A percentile compares a stretch with the other conserved stretches of the same genome.
Conservation (phyloP, 2,888 invertebrate species). For the Acrobeloides nanus region DNA sequence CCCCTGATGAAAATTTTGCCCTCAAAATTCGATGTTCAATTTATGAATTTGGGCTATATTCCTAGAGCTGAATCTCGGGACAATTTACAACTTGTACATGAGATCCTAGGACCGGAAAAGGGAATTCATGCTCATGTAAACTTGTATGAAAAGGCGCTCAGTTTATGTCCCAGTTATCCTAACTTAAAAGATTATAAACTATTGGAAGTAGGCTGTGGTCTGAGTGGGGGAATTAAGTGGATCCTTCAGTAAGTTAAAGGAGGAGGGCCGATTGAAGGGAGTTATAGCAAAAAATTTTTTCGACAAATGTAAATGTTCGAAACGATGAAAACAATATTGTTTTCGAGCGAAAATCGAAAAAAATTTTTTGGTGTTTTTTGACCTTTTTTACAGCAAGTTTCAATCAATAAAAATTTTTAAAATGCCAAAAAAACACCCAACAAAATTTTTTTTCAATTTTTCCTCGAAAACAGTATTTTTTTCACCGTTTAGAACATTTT, state of each 20-base stretch:
- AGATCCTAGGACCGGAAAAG: conserved; percentile 2
- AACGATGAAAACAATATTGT: too few relatives aligned
- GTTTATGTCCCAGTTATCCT: conserved; percentile 33
- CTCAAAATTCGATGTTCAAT: conserved; percentile 26
- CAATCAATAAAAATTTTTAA: too few relatives aligned
- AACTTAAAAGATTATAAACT: conserved; percentile 22
- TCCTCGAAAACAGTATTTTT: too few relatives aligned
- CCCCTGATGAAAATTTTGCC: conserved; percentile 29
- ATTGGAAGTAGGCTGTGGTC: conserved; percentile 45
- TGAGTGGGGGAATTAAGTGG: conserved; percentile 37
- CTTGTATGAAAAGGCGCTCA: conserved; percentile 40
- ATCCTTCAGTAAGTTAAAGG: conserved; percentile 31
- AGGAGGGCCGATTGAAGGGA: too few relatives aligned
- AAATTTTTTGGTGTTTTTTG: too few relatives aligned
- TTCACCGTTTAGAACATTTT: too few relatives aligned
- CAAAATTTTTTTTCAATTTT: too few relatives aligned
- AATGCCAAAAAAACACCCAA: too few relatives aligned
- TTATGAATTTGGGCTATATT: conserved; percentile 42
- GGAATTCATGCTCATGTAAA: conserved; percentile 25
- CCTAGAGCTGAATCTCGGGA: conserved; percentile 18
- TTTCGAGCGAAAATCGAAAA: too few relatives aligned
- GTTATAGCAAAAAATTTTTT: too few relatives aligned
- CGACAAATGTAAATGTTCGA: too few relatives aligned
- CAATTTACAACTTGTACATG: conserved; percentile 3
- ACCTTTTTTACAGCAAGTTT: too few relatives aligned